phyloP scores from a whole-genome alignment of 2,797 vertebrate species.

The Notolepis coatsorum region DNA sequence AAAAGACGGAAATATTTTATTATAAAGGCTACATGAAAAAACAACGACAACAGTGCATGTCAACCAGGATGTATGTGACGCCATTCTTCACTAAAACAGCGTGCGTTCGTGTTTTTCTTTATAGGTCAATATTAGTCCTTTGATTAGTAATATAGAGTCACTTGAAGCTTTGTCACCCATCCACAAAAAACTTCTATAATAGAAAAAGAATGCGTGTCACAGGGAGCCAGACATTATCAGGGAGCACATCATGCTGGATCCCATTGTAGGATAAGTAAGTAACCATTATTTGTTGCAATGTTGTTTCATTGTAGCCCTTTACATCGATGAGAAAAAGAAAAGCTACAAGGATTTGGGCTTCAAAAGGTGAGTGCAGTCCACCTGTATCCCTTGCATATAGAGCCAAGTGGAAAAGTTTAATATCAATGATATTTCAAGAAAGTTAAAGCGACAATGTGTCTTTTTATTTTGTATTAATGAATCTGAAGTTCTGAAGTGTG shows the following conservation, averaged over 20 bases:
- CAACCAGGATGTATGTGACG: too few relatives aligned
- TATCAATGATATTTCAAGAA: too few relatives aligned
- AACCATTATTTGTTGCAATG: not conserved
- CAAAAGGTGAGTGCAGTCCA: slow-evolving; percentile 75
- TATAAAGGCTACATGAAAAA: too few relatives aligned
- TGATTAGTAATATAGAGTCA: not conserved
- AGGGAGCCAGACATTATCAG: not conserved
- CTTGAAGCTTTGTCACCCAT: slow-evolving; percentile 12
- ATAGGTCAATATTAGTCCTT: not conserved
- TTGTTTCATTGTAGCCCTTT: slow-evolving; percentile 77
- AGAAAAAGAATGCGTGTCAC: not conserved
- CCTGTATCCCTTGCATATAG: too few relatives aligned
- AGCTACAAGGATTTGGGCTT: slow-evolving; percentile 86
- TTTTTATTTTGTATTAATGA: too few relatives aligned
- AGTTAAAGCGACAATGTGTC: too few relatives aligned
- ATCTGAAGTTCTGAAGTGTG: too few relatives aligned
- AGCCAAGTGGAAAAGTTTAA: too few relatives aligned
- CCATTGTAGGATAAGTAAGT: slow-evolving; percentile 7
- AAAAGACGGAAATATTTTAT: too few relatives aligned
- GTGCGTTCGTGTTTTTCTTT: too few relatives aligned
- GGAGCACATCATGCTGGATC: not conserved
- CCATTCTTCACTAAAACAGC: too few relatives aligned
- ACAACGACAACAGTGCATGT: too few relatives aligned
- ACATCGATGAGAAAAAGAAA: slow-evolving; percentile 85
- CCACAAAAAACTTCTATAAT: slow-evolving; percentile 25